Conservation (phyloP, 2,797 vertebrate species). For the Argya squamiceps region DNA sequence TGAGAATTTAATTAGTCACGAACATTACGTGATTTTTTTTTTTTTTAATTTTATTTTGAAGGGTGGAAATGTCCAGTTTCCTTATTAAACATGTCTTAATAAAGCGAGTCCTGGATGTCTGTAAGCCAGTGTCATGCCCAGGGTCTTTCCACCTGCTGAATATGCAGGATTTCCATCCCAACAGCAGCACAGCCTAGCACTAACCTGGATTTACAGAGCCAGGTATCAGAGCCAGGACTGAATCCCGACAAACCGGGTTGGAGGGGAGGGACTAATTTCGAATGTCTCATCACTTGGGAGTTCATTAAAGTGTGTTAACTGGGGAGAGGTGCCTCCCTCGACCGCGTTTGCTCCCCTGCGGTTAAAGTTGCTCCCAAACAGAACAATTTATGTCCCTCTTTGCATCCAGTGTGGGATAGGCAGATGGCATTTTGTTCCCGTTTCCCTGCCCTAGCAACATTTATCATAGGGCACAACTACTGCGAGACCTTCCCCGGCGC, state of each 20-base stretch:
- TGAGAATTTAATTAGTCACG: constrained; percentile 79
- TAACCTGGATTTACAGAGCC: not conserved
- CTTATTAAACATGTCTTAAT: constrained; percentile 9
- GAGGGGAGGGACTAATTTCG: not conserved
- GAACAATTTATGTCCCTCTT: not conserved
- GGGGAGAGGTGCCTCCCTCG: not conserved
- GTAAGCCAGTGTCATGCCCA: not conserved
- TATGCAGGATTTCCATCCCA: not conserved
- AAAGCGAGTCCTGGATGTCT: not conserved
- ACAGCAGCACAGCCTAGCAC: not conserved
- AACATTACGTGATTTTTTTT: constrained; percentile 36
- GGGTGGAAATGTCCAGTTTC: not conserved
- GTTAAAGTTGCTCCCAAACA: not conserved
- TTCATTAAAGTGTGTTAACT: fast-evolving
- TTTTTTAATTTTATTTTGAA: not conserved
- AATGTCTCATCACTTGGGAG: fast-evolving
- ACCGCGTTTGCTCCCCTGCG: fast-evolving
- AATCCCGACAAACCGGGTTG: not conserved
- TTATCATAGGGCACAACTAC: not conserved
- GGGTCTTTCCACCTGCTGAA: not conserved
- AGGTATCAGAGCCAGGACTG: not conserved
- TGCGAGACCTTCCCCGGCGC: not conserved
- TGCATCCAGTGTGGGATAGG: not conserved
- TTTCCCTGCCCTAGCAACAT: not conserved
- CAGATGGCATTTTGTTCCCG: not conserved